Evolutionary conservation across 2,888 invertebrate genomes (phyloP).

Genomic region (Mimumesa dahlbomi): DNA sequence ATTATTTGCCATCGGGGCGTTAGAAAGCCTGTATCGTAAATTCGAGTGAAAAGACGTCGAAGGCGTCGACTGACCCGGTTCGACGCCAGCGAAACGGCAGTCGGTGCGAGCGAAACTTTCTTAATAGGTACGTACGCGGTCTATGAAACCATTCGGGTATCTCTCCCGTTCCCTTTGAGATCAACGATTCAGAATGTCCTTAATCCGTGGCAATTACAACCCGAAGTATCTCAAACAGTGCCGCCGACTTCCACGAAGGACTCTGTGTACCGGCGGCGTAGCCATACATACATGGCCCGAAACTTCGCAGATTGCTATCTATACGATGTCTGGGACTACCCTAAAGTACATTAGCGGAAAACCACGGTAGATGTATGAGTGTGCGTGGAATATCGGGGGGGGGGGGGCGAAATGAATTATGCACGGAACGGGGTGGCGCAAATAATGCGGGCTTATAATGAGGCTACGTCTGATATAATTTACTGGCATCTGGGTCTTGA

Average conservation of each 20-base stretch:
- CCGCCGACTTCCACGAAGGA: background rate
- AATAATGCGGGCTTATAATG: slow-evolving; percentile 51
- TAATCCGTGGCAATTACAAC: background rate
- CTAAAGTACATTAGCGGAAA: slow-evolving; percentile 57
- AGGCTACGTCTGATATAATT: slow-evolving; percentile 47
- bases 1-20: no score
- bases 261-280: background rate
- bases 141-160: background rate
- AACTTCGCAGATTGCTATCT: slow-evolving; percentile 41
- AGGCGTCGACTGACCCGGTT: slow-evolving; percentile 3
- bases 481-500: slow-evolving; percentile 43
- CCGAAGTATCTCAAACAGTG: background rate
- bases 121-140: slow-evolving; percentile 6
- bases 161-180: background rate
- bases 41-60: background rate
- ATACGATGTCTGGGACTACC: slow-evolving; percentile 12
- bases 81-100: slow-evolving; percentile 15
- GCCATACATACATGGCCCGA: background rate
- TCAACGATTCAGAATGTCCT: slow-evolving; percentile 3
- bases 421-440: slow-evolving; percentile 38
- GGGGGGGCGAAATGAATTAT: slow-evolving; percentile 56
- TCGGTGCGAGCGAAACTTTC: slow-evolving; percentile 23
- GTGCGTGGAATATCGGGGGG: slow-evolving; percentile 42
- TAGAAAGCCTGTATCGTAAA: no score
- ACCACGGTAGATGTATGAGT: slow-evolving; percentile 49